Evolutionary conservation across 2,113 vertebrate species (phyloP), one percentile per base, ranked within the genome.

Genomic region (Dunckerocampus dactyliophorus): DNA sequence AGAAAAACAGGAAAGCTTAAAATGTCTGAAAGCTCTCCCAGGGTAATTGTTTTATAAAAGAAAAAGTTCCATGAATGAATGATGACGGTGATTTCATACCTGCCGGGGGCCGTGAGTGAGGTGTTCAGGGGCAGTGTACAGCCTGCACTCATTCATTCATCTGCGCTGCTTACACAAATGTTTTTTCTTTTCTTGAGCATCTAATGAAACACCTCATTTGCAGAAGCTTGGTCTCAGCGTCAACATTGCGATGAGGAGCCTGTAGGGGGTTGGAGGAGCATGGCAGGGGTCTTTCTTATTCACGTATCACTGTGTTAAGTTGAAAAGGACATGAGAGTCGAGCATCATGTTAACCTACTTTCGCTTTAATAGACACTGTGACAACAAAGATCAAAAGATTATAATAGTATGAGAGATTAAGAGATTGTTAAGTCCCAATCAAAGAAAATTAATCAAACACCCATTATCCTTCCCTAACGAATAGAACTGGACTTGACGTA

Each of bases 1-100:
- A 60, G 55, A 56, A 59, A 51, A 31, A 46, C 8, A 63, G 16
- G 45, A n/a, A 47, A 43, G 34, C 43, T 47, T 42, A 34, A 75
- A 68, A 56, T 63, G 57, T 54, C 72, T 80, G 65, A 83, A 81
- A 84, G 75, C 81, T 69, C 70, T 75, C 43, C 37, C 21, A 37
- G 62, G 65, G 57, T 60, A 51, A 12, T 62, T 69, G 63, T 58
- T 60, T 54, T 46, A 50, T 28, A 65, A 58, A 65, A 73, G 57
- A 74, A 63, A 73, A 60, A 69, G 7, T 60, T 47, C 59, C 56
- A 76, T 78, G 37, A 85, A 88, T 82, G 20, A 82, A 71, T 77
- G 53, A 82, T 83, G 83, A 74, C 14, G 22, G 37, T 46, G 37
- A 57, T 61, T 8, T 17, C 15, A 55, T 22, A 21, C 13, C 48